These are phyloP conservation scores for Artemia sinica DNA, from an alignment of 2,888 invertebrate species.

Conservation along the genomic window DNA sequence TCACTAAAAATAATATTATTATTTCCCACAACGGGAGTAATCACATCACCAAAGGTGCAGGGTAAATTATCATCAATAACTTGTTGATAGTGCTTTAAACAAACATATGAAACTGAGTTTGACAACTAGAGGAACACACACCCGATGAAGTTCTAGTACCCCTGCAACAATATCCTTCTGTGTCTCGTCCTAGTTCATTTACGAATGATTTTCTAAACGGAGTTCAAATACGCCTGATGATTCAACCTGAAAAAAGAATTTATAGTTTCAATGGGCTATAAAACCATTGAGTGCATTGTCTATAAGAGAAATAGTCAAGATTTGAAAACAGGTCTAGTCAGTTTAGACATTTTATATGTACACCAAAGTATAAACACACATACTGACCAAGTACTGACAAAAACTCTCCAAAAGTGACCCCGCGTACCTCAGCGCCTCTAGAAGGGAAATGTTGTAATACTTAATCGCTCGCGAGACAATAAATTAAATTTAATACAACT, in stretches of 20 bases:
- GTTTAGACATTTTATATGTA: too few species aligned
- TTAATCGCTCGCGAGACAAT: too few species aligned
- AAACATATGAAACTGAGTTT: conserved; percentile 84
- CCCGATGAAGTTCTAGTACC: conserved; percentile 36
- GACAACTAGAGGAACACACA: conserved; percentile 50
- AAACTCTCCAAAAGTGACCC: too few species aligned
- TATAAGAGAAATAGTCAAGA: too few species aligned
- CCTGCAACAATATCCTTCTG: conserved; percentile 77
- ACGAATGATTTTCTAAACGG: conserved; percentile 74
- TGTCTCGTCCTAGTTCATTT: conserved; percentile 77
- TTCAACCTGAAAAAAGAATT: conserved; percentile 50
- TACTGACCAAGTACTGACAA: too few species aligned
- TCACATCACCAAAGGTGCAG: conserved; percentile 82
- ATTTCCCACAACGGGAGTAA: conserved; percentile 67
- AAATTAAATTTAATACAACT: too few species aligned
- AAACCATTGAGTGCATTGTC: too few species aligned
- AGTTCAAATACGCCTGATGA: conserved; percentile 86
- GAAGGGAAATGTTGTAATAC: too few species aligned
- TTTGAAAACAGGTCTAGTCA: too few species aligned
- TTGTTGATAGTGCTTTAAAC: conserved; percentile 87
- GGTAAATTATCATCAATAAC: conserved; percentile 76
- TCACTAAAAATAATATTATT: conserved; percentile 43
- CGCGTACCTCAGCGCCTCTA: too few species aligned
- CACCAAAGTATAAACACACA: too few species aligned
- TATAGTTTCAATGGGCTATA: too few species aligned